Evolutionary conservation across 1,140 invertebrate genomes (phyloP).

Genomic region (Papilio aristodemus): DNA sequence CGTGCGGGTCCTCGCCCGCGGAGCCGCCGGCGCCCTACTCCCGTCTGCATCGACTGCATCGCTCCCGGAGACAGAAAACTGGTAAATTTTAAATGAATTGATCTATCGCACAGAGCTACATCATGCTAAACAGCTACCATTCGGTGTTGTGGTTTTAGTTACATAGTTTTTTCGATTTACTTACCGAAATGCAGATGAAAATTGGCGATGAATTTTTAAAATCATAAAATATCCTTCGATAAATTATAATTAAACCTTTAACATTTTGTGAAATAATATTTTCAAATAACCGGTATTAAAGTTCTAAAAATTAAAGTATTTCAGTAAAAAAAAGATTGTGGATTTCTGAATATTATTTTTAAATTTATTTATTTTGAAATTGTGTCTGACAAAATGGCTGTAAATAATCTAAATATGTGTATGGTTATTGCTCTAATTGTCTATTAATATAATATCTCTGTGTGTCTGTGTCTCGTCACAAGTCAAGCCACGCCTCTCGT

Average conservation of each 20-base stretch:
- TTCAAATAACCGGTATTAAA: too few relatives aligned
- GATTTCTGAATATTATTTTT: too few relatives aligned
- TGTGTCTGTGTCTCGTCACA: constrained; percentile 60
- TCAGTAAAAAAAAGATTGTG: too few relatives aligned
- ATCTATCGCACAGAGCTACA: constrained; percentile 24
- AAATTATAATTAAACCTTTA: too few relatives aligned
- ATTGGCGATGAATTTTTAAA: too few relatives aligned
- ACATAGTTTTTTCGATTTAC: constrained; percentile 28
- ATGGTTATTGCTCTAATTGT: constrained; percentile 7
- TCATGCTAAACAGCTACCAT: constrained; percentile 27
- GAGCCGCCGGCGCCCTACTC: constrained; percentile 83
- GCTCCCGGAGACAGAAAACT: constrained; percentile 87
- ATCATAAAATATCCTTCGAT: too few relatives aligned
- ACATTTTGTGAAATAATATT: too few relatives aligned
- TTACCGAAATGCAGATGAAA: too few relatives aligned
- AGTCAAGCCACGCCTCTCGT: constrained; percentile 72
- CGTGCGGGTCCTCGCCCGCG: constrained; percentile 84
- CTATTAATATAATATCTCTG: constrained; percentile 49
- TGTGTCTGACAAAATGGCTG: constrained; percentile 29
- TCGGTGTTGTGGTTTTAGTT: constrained; percentile 39
- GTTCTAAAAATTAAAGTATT: too few relatives aligned
- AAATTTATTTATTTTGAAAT: too few relatives aligned
- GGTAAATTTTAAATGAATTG: constrained; percentile 76
- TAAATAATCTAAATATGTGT: neutral
- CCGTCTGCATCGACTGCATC: constrained; percentile 85